Conservation (phyloP, 1,140 invertebrate species). For the Dendrolimus kikuchii region DNA sequence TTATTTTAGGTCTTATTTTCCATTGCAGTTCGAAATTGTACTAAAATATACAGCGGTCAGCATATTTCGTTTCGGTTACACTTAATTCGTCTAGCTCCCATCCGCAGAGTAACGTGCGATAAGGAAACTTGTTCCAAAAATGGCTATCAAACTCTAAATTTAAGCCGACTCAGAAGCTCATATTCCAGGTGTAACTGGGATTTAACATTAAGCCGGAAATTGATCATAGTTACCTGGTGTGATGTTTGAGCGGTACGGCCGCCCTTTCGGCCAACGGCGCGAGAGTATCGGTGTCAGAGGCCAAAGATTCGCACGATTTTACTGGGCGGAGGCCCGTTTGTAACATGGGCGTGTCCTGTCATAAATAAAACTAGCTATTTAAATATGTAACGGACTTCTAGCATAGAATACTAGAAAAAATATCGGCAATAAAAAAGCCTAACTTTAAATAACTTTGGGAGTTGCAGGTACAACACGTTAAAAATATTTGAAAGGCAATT, state of each 20-base stretch:
- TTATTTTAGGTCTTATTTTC: too few relatives aligned
- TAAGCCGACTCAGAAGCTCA: background rate
- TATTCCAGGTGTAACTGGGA: background rate
- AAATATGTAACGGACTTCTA: background rate
- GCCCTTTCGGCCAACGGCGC: constrained; percentile 32
- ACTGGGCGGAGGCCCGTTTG: constrained; percentile 30
- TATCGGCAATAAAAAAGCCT: too few relatives aligned
- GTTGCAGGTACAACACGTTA: too few relatives aligned
- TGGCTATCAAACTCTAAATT: background rate
- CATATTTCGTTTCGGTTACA: too few relatives aligned
- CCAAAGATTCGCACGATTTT: constrained; percentile 62
- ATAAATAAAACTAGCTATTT: background rate
- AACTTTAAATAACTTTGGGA: too few relatives aligned
- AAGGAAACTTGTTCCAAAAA: too few relatives aligned
- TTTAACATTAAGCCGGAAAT: background rate
- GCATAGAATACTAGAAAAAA: too few relatives aligned
- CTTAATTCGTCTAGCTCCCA: too few relatives aligned
- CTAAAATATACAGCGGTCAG: too few relatives aligned
- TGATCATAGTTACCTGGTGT: constrained; percentile 40
- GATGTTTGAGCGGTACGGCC: constrained; percentile 39
- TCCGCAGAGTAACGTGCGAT: too few relatives aligned
- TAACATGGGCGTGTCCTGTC: constrained; percentile 15
- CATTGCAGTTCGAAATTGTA: too few relatives aligned
- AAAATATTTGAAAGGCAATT: too few relatives aligned
- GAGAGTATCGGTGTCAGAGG: constrained; percentile 52